Evolutionary conservation across 2,888 invertebrate species (phyloP), one percentile per base, ranked within the genome.

Genomic region (Sesia apiformis): DNA sequence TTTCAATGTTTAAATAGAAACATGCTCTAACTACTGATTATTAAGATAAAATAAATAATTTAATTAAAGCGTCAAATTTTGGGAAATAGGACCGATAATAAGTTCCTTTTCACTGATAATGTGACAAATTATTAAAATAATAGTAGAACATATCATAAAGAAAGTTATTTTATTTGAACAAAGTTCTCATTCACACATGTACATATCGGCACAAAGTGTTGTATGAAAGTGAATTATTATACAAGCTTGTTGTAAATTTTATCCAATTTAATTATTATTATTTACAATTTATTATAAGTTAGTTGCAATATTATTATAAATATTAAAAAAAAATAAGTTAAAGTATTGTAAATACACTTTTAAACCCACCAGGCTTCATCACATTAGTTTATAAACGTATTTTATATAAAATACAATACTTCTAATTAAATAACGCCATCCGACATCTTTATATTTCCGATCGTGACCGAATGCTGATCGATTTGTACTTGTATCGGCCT

Each of bases 151-250:
- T 23, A 23, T 23, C 23, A 23, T 23, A 23, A 23, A 23, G 23
- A 23, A 23, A 23, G 2, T 23, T 23, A 23, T 23, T 23, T 23
- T 23, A 46, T 74, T 76, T 78, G 84, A 84, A 84, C 84, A 79
- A 80, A 84, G 84, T 84, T 84, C 84, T 78, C 62, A 59, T 54
- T 62, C 60, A 63, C 63, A 63, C 65, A 65, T 76, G 74, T 62
- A 76, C 77, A 76, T 60, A 63, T 63, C 77, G 76, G 78, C 82
- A 82, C 82, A 76, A 76, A 81, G 82, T 82, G 82, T 82, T 81
- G 78, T 74, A 67, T 58, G 53, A 57, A 50, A 50, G 23, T 46
- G 46, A 8, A 46, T 53, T 59, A 6, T 42, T 40, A 51, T 53
- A 46, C 46, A 8, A 8, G 69, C 69, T 71, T 74, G 64, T 75